Evolutionary conservation across 2,113 vertebrate species (phyloP), one percentile per base, ranked within the genome.

Genomic region (Ammodytes dubius): DNA sequence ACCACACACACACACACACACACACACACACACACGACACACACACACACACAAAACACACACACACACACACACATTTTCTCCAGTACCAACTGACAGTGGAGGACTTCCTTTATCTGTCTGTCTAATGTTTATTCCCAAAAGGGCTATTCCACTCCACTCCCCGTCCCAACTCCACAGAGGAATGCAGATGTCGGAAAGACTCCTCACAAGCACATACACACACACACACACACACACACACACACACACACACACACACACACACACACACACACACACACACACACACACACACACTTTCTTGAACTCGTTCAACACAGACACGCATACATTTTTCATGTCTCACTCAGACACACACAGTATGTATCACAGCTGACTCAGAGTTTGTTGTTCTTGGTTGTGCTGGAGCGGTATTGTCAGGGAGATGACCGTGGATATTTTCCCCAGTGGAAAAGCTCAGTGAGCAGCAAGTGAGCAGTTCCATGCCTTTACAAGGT

Each of bases 361-460:
- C 79, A 74, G 52, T 81, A 58, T 52, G 57, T 73, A 65, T 71
- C 80, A 59, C 87, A 89, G 76, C 88, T 91, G 91, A 93, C 87
- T 91, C 88, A 91, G 77, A 87, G 80, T 84, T 79, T 86, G 84
- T 89, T 90, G 78, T 79, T 86, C 71, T 74, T 81, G 46, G 78
- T 71, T 83, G 73, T 78, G 66, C 81, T 77, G 74, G 72, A 79
- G 79, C 54, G 4, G 17, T 7, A 85, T 76, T 90, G 89, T 90
- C 83, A 84, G 86, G 77, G 85, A 91, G 80, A 84, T 86, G 67
- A 87, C 56, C 13, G 82, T 90, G 87, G 85, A 92, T 81, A 91
- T 81, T 81, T 88, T 88, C 78, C 92, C 70, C 39, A 27, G 70
- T 92, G 89, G 89, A 90, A 93, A 91, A 87, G 79, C 10, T 8